phyloP scores from a whole-genome alignment of 2,797 vertebrate genomes.

The Spinus olivaceus region DNA sequence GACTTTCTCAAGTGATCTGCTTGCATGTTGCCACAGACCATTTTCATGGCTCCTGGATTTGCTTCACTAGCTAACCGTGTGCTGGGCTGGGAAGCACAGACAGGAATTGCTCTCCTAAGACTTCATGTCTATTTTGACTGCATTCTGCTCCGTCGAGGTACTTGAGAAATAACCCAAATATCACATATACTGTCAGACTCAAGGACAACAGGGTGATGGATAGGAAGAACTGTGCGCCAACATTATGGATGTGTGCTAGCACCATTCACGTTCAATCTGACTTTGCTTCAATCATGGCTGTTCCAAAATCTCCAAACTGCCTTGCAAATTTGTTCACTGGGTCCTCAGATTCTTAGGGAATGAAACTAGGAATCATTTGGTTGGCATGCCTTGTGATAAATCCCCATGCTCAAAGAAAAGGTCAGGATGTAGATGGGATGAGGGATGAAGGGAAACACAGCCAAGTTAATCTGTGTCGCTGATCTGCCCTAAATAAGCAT shows the following conservation, averaged over 20 bases:
- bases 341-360: background rate
- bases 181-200: background rate
- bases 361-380: background rate
- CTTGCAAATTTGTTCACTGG: background rate
- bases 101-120: background rate
- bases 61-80: rapidly evolving
- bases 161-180: background rate
- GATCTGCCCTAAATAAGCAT: background rate
- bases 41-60: background rate
- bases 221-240: background rate
- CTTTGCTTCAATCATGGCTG: background rate
- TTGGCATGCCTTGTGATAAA: background rate
- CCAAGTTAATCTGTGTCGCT: background rate
- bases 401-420: background rate
- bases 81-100: background rate
- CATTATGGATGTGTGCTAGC: background rate
- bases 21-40: background rate
- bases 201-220: background rate
- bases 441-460: background rate
- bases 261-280: background rate
- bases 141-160: background rate
- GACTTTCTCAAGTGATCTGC: background rate
- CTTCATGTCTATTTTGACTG: background rate
- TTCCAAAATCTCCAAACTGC: background rate
- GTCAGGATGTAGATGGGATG: background rate